Evolutionary conservation across 1,140 invertebrate species (phyloP), one percentile per base, ranked within the genome.

Genomic region (Drosophila melanica): DNA sequence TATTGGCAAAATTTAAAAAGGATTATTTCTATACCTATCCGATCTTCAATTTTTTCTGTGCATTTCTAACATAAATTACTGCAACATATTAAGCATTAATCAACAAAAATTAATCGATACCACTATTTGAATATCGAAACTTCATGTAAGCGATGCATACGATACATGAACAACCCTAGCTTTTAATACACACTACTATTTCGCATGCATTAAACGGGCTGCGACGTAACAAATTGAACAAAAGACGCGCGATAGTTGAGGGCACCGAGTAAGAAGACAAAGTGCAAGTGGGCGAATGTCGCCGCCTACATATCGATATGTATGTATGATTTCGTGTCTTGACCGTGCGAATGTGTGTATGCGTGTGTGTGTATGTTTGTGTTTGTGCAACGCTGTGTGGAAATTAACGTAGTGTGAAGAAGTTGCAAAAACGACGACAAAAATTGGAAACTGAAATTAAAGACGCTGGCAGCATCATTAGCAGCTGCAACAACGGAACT

Each of bases 331-430:
- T 41, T 65, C 45, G 60, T 71, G 44, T 64, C 50, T 57, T 35
- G 33, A 33, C 33, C 16, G n/a, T 35, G n/a, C 72, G 51, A 42
- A 44, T 72, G 60, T 27, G 51, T 62, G 45, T 51, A 6, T 20
- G 60, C 45, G 20, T 23, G 20, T 45, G 58, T 62, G 51, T 67
- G 55, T 59, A 58, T 67, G 51, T 18, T 33, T 71, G 44, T 68
- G 50, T 80, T 62, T 70, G 67, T 70, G 67, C 67, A 70, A 64
- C 60, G 77, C 77, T 81, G 79, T 79, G 80, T 84, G 59, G 72
- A 84, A 84, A 84, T 84, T 84, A 84, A 79, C 76, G 81, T 66
- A 77, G 81, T 84, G 80, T 77, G 77, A 84, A 84, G 71, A 70
- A 71, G 80, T 62, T 68, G 64, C 64, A 68, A 62, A 72, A 67